phyloP scores from a whole-genome alignment of 2,113 vertebrate species.

The Madoqua kirkii region DNA sequence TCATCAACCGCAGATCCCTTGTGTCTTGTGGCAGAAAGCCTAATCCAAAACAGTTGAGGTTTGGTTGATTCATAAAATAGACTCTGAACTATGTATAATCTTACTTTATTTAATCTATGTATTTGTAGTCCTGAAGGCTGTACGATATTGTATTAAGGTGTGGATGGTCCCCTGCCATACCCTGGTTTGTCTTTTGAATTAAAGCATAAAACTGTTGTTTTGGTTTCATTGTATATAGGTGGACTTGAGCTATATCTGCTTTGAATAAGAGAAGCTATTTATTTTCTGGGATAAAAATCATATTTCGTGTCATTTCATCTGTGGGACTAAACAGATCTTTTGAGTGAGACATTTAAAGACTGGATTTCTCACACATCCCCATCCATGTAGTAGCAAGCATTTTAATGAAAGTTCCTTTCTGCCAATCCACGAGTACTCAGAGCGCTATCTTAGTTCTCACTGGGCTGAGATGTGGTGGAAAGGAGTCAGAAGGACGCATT shows the following conservation, averaged over 20 bases:
- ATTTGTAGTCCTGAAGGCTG: not conserved
- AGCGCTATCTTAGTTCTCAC: not conserved
- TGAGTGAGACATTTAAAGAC: slow-evolving; percentile 16
- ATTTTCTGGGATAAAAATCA: not conserved
- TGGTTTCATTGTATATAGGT: not conserved
- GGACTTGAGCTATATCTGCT: not conserved
- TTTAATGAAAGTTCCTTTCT: not conserved
- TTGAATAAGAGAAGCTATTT: not conserved
- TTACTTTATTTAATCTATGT: not conserved
- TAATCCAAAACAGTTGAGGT: not conserved
- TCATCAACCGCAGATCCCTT: not conserved
- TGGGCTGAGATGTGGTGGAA: not conserved
- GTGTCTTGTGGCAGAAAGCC: not conserved
- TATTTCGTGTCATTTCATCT: not conserved
- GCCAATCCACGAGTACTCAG: not conserved
- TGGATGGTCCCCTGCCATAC: not conserved
- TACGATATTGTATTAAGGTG: not conserved
- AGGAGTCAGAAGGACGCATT: not conserved
- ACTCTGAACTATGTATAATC: not conserved
- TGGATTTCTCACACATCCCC: not conserved
- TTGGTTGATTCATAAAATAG: not conserved
- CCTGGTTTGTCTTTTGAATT: not conserved
- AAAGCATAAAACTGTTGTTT: not conserved
- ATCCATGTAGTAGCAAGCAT: not conserved
- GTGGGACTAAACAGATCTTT: not conserved